Evolutionary conservation across 1,140 invertebrate genomes (phyloP).

Genomic region (Dinoponera quadriceps): DNA sequence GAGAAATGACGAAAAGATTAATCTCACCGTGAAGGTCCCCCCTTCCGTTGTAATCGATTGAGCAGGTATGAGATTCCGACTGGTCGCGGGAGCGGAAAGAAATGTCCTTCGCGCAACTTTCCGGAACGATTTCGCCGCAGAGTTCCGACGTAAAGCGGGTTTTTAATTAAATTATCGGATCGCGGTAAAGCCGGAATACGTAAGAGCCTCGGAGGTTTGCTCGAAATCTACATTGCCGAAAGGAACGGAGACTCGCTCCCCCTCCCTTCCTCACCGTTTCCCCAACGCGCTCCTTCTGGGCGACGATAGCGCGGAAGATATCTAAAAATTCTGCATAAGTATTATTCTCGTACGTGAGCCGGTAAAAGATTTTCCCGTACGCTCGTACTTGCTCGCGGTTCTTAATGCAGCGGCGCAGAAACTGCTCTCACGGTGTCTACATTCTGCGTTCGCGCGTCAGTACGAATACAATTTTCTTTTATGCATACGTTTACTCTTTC

Average conservation of each 20-base stretch:
- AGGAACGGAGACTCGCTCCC: background rate
- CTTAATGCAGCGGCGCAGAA: background rate
- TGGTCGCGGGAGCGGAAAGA: background rate
- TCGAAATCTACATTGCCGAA: slow-evolving; percentile 14
- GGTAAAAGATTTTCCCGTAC: background rate
- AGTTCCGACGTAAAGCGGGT: slow-evolving; percentile 1
- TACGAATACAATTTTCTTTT: background rate
- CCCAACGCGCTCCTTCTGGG: background rate
- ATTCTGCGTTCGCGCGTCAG: background rate
- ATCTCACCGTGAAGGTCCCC: background rate
- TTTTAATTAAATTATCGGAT: slow-evolving; percentile 52
- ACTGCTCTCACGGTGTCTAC: background rate
- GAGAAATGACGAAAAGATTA: background rate
- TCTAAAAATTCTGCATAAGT: slow-evolving; percentile 1
- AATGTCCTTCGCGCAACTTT: background rate
- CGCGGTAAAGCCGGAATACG: slow-evolving; percentile 25
- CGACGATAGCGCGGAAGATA: background rate
- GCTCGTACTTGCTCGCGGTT: background rate
- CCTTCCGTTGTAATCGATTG: slow-evolving; percentile 3
- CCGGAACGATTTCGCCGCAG: slow-evolving; percentile 16
- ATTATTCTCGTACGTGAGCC: slow-evolving; percentile 2
- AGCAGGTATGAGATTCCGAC: background rate
- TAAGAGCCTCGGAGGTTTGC: slow-evolving; percentile 7
- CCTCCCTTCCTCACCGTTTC: background rate
- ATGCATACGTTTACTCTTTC: background rate